Conservation (phyloP, 1,140 invertebrate genomes). For the Hestina assimilis region DNA sequence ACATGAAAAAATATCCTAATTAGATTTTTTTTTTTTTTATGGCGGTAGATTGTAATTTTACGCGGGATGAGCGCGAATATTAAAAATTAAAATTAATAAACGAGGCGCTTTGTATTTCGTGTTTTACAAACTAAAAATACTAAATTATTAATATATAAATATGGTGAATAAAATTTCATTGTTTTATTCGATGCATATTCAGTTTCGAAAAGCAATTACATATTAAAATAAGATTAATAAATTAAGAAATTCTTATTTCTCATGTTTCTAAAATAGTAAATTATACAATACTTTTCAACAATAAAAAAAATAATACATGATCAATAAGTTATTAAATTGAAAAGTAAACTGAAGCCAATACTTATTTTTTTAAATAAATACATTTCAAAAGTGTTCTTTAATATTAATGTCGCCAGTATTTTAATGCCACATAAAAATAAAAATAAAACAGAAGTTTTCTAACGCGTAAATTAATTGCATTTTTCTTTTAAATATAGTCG, state of each 20-base stretch:
- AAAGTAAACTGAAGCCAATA: not conserved
- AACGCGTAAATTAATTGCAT: slow-evolving; percentile 12
- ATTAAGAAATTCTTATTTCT: not conserved
- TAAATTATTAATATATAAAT: too few relatives aligned
- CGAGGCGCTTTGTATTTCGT: slow-evolving; percentile 44
- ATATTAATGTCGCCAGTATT: too few relatives aligned
- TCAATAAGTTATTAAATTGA: not conserved
- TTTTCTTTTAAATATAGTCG: slow-evolving; percentile 16
- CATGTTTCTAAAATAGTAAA: too few relatives aligned
- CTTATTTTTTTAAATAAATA: not conserved
- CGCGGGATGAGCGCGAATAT: slow-evolving; percentile 58
- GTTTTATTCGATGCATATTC: slow-evolving; percentile 1
- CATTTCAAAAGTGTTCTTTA: too few relatives aligned
- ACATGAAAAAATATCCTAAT: slow-evolving; percentile 8
- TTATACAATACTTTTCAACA: too few relatives aligned
- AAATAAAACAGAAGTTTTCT: too few relatives aligned
- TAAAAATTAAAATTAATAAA: slow-evolving; percentile 73
- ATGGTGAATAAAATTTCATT: slow-evolving; percentile 14
- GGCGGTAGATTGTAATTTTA: slow-evolving; percentile 60
- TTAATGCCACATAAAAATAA: too few relatives aligned
- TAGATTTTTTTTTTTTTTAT: slow-evolving; percentile 31
- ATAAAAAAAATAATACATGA: not conserved
- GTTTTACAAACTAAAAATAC: slow-evolving; percentile 7
- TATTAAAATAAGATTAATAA: not conserved
- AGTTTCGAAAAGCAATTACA: too few relatives aligned